A percentile compares a stretch with the other conserved stretches of the same genome.
phyloP scores from a whole-genome alignment of 1,140 invertebrate genomes.

The Oncopeltus fasciatus region DNA sequence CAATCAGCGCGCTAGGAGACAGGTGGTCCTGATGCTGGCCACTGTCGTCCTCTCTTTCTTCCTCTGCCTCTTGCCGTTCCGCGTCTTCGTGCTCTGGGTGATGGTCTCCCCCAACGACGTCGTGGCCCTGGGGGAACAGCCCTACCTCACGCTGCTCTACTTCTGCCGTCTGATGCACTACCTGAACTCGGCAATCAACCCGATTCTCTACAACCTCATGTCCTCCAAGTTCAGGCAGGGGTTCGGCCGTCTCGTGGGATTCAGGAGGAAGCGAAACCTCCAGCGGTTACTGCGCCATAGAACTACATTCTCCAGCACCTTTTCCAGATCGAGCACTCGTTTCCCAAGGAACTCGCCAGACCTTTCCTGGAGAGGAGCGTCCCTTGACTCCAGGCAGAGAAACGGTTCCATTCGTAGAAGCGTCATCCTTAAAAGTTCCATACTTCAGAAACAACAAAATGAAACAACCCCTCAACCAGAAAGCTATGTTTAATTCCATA shows the following conservation, averaged over 20 bases:
- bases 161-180: slow-evolving; percentile 75
- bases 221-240: slow-evolving; percentile 69
- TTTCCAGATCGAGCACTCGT: slow-evolving; percentile 21
- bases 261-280: slow-evolving; percentile 14
- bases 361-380: slow-evolving; percentile 23
- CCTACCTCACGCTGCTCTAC: slow-evolving; percentile 63
- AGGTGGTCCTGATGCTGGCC: slow-evolving; percentile 67
- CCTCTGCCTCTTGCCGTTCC: slow-evolving; percentile 69
- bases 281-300: slow-evolving; percentile 19
- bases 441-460: slow-evolving; percentile 11
- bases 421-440: slow-evolving; percentile 26
- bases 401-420: slow-evolving; percentile 32
- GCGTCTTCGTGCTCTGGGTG: slow-evolving; percentile 67
- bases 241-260: slow-evolving; percentile 47
- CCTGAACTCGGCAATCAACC: slow-evolving; percentile 70
- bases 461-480: slow-evolving; percentile 16
- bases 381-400: slow-evolving; percentile 26
- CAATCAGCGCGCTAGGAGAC: slow-evolving; percentile 39
- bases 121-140: slow-evolving; percentile 45
- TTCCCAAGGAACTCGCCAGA: slow-evolving; percentile 17
- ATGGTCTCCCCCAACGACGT: slow-evolving; percentile 47
- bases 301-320: slow-evolving; percentile 23
- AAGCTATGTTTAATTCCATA: slow-evolving; percentile 18
- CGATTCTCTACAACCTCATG: slow-evolving; percentile 71
- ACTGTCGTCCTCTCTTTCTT: slow-evolving; percentile 76